A percentile compares a stretch with the other conserved stretches of the same genome.
These are phyloP conservation scores for Lipophrys pholis DNA, from an alignment of 2,113 vertebrate genomes.

Conservation along the genomic window DNA sequence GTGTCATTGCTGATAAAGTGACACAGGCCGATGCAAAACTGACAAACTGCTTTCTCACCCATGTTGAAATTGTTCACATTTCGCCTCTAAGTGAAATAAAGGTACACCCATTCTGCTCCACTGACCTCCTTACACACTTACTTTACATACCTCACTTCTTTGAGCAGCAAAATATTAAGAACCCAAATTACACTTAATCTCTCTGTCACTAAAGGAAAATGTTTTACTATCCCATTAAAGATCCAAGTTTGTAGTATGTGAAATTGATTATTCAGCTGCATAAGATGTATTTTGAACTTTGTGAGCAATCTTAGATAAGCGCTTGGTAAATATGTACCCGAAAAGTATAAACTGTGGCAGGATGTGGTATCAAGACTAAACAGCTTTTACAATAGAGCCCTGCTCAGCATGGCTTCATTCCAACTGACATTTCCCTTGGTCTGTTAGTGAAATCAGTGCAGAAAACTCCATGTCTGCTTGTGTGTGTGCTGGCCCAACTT, in stretches of 20 bases:
- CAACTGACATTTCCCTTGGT: conserved; percentile 56
- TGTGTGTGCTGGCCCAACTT: neutral
- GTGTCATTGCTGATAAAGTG: neutral
- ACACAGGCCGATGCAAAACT: conserved; percentile 21
- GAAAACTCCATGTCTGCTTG: neutral
- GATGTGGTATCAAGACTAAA: conserved; percentile 75
- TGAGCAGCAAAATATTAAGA: no score
- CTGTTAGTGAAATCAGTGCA: conserved; percentile 48
- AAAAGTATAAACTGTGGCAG: conserved; percentile 65
- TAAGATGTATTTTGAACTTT: neutral
- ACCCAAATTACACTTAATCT: neutral
- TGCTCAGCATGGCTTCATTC: conserved; percentile 47
- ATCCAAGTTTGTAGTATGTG: neutral
- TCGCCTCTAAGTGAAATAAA: conserved; percentile 2
- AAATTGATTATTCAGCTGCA: conserved; percentile 13
- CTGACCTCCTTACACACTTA: neutral
- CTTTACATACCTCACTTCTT: no score
- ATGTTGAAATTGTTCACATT: conserved; percentile 35
- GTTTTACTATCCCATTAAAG: neutral
- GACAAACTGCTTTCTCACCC: conserved; percentile 23
- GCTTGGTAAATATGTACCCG: conserved; percentile 50
- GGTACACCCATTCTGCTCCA: conserved; percentile 2
- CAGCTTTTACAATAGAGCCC: conserved; percentile 62
- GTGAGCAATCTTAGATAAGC: conserved; percentile 6
- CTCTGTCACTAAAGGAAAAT: neutral